phyloP scores from a whole-genome alignment of 2,888 invertebrate genomes.

The Stratiomys singularior region DNA sequence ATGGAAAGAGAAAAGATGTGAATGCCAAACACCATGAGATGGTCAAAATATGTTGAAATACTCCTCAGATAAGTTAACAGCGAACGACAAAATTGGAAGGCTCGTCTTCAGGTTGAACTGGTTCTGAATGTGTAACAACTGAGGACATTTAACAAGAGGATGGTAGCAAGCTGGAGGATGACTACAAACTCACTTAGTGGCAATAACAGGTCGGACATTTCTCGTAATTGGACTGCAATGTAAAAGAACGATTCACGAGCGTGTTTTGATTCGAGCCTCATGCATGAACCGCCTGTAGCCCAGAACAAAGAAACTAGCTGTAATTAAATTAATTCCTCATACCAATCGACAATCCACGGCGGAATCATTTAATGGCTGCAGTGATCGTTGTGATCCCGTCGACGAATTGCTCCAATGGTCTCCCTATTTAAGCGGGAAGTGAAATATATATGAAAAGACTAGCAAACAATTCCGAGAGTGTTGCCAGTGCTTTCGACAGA shows the following conservation, averaged over 20 bases:
- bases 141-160: background rate
- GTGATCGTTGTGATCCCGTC: constrained; percentile 19
- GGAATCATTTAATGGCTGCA: constrained; percentile 37
- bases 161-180: background rate
- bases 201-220: constrained; percentile 37
- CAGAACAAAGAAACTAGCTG: constrained; percentile 36
- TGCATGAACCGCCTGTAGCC: background rate
- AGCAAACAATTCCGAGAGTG: too few relatives aligned
- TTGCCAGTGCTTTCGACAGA: too few relatives aligned
- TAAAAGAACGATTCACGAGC: background rate
- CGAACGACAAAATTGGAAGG: background rate
- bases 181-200: background rate
- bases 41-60: constrained; percentile 12
- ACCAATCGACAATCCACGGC: constrained; percentile 29
- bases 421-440: background rate
- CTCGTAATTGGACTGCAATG: constrained; percentile 37
- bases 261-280: background rate
- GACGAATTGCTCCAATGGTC: constrained; percentile 15
- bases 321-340: constrained; percentile 43
- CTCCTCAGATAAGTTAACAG: background rate
- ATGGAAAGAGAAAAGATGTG: background rate
- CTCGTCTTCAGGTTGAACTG: background rate
- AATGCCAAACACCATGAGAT: constrained; percentile 6
- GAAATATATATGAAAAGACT: background rate
- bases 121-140: background rate